These are phyloP conservation scores for Conger conger DNA, from an alignment of 2,113 vertebrate genomes.

Conservation along the genomic window DNA sequence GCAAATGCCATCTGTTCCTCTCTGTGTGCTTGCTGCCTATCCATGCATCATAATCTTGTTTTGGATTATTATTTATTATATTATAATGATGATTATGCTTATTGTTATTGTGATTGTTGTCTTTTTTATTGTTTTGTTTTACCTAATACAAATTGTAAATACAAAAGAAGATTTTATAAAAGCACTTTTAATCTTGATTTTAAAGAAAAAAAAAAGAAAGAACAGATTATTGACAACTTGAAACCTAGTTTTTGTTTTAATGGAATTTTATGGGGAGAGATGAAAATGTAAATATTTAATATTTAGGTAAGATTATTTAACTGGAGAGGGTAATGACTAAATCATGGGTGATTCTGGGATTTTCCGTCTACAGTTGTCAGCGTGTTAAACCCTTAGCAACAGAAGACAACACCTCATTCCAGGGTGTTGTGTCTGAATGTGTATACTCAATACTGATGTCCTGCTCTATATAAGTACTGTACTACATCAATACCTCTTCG, in stretches of 20 bases:
- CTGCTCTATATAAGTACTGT: conserved; percentile 68
- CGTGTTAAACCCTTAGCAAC: conserved; percentile 59
- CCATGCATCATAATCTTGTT: conserved; percentile 62
- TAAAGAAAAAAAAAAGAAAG: conserved; percentile 75
- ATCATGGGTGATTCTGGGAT: conserved; percentile 65
- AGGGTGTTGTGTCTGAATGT: conserved; percentile 55
- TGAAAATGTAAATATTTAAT: conserved; percentile 77
- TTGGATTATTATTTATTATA: conserved; percentile 74
- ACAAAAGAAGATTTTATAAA: conserved; percentile 92
- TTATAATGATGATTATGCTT: conserved; percentile 66
- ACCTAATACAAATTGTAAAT: conserved; percentile 94
- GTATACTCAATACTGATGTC: conserved; percentile 70
- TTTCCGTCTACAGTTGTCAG: conserved; percentile 51
- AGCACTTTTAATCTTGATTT: conserved; percentile 99
- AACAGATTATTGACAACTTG: conserved; percentile 82
- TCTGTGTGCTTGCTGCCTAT: conserved; percentile 59
- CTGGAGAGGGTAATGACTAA: conserved; percentile 69
- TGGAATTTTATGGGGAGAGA: conserved; percentile 87
- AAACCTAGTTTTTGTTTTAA: conserved; percentile 74
- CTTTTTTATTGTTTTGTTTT: conserved; percentile 73
- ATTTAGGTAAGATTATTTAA: conserved; percentile 85
- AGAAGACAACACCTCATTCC: conserved; percentile 54
- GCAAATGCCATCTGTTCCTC: conserved; percentile 48
- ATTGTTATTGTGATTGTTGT: conserved; percentile 56
- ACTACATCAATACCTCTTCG: conserved; percentile 56